These are phyloP conservation scores for Anarrhichthys ocellatus DNA, from an alignment of 2,113 vertebrate species.

Conservation along the genomic window DNA sequence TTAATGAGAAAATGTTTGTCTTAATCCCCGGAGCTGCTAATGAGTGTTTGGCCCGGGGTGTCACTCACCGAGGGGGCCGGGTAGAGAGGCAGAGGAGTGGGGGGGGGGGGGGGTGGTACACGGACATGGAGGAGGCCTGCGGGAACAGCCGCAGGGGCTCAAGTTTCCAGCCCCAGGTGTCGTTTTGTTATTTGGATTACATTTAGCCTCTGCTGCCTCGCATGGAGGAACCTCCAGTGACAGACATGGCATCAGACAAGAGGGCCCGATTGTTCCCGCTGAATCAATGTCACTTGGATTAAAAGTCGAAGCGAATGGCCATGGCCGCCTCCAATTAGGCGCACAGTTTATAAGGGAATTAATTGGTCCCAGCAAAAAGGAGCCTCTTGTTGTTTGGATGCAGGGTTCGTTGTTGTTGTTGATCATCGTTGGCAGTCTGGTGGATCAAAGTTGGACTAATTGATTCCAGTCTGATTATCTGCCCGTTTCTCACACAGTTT, in stretches of 20 bases:
- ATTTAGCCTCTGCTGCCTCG: slow-evolving; percentile 63
- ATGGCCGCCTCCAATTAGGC: slow-evolving; percentile 74
- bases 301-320: slow-evolving; percentile 77
- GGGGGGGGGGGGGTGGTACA: neutral
- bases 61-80: slow-evolving; percentile 44
- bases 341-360: slow-evolving; percentile 69
- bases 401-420: slow-evolving; percentile 70
- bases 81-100: neutral
- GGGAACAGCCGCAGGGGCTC: slow-evolving; percentile 76
- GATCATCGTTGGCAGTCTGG: slow-evolving; percentile 79
- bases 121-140: slow-evolving; percentile 31
- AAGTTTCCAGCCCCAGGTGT: slow-evolving; percentile 80
- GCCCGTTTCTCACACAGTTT: slow-evolving; percentile 74
- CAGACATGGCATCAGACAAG: slow-evolving; percentile 73
- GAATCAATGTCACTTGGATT: slow-evolving; percentile 81
- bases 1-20: slow-evolving; percentile 71
- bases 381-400: slow-evolving; percentile 71
- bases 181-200: slow-evolving; percentile 80
- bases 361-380: slow-evolving; percentile 72
- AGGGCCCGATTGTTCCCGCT: slow-evolving; percentile 71
- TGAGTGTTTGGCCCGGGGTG: slow-evolving; percentile 60
- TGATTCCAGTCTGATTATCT: slow-evolving; percentile 84
- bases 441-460: slow-evolving; percentile 83
- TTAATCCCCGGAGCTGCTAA: slow-evolving; percentile 63
- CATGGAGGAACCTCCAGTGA: slow-evolving; percentile 62